Base-by-base conservation (phyloP, 2,113 vertebrate genomes). In the Centrocercus urophasianus region DNA sequence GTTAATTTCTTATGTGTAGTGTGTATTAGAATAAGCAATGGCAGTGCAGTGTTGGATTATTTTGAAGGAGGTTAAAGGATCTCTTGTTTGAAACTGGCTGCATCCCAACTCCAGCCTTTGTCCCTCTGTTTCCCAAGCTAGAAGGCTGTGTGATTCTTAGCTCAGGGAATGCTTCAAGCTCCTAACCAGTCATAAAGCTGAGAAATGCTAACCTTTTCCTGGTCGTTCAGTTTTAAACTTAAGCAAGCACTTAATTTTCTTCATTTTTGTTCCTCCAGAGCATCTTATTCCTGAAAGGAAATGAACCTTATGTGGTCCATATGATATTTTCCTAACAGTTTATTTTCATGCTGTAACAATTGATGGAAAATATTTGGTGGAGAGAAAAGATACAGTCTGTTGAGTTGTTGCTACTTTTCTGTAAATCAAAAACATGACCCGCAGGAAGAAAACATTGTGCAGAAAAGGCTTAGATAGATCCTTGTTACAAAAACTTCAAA, bases 201-300 rank as follows among this genome's bases (percentile, higher is more conserved):
- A 42, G n/a, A 76, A 83, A 15, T 79, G 16, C 57, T 73, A 82
- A 64, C 20, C 43, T 61, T 60, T 57, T 69, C 20, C 21, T 67
- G 17, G 20, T 45, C 28, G 24, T 89, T 83, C 48, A 3, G 0
- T 82, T 91, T 86, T 40, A 70, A 88, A 63, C 48, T 86, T 94
- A 38, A 71, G 61, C 60, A 95, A 89, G 27, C 45, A 14, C 87
- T 93, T 88, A 13, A 28, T 82, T 89, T 88, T 21, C 30, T 92
- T 82, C 13, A 0, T 32, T 60, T 34, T 18, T 34, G 13, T 69
- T 42, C 11, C 17, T 14, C 16, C 36, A 82, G 48, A 74, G 27
- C 34, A n/a, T 86, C 56, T 71, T 70, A 36, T 93, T 95, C 87
- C 86, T 93, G 92, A 63, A 87, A 90, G 74, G 65, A 95, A 93